phyloP scores from a whole-genome alignment of 2,888 invertebrate species.

The Cryptocephalus primarius region DNA sequence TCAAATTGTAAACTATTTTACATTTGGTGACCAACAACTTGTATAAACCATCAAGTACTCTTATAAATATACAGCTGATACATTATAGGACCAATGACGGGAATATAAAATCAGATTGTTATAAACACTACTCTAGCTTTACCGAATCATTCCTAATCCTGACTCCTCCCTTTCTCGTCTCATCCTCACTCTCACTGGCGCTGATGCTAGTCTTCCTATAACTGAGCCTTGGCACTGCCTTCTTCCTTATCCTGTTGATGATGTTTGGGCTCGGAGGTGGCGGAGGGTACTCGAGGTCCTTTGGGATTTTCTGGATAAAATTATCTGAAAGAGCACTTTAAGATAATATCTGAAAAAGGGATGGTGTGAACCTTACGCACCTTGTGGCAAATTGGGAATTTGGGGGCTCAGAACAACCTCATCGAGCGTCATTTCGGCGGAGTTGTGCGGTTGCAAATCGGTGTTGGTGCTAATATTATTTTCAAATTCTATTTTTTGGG shows the following conservation, averaged over 20 bases:
- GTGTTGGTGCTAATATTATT: too few species aligned
- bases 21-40: too few species aligned
- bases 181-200: conserved; percentile 61
- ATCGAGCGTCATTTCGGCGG: too few species aligned
- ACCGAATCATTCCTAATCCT: conserved; percentile 36
- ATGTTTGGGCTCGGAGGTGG: conserved; percentile 49
- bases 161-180: conserved; percentile 30
- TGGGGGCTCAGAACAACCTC: too few species aligned
- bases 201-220: conserved; percentile 49
- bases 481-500: too few species aligned
- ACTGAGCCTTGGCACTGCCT: conserved; percentile 57
- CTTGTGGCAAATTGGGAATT: too few species aligned
- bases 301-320: conserved; percentile 5
- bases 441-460: too few species aligned
- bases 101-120: too few species aligned
- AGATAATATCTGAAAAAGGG: background rate
- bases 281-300: conserved; percentile 25
- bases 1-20: too few species aligned
- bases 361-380: background rate
- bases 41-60: too few species aligned
- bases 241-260: conserved; percentile 51
- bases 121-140: background rate
- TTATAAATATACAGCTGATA: too few species aligned
- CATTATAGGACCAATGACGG: too few species aligned
- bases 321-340: conserved; percentile 10